Evolutionary conservation across 2,888 invertebrate species (phyloP).

Genomic region (Brachyptera putata): DNA sequence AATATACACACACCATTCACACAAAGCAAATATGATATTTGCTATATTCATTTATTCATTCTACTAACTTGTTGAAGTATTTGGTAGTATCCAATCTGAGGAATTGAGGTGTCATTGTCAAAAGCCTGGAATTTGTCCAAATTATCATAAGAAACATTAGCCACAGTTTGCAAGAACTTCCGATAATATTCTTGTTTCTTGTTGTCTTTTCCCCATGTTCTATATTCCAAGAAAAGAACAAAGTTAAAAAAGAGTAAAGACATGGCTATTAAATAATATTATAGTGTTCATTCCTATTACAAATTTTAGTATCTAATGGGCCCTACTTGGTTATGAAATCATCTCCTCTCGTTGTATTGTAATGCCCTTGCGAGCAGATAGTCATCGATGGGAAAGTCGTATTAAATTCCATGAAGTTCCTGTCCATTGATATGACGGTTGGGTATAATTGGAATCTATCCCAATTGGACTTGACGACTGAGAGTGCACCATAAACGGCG

Average conservation of each 20-base stretch:
- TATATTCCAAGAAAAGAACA: not conserved
- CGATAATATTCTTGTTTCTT: not conserved
- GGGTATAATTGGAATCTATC: constrained; percentile 9
- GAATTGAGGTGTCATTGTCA: not conserved
- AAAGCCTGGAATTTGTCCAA: not conserved
- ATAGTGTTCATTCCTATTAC: not conserved
- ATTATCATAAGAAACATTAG: constrained; percentile 4
- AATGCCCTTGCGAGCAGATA: not conserved
- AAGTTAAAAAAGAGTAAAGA: not conserved
- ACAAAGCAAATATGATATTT: too few relatives aligned
- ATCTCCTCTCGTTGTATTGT: not conserved
- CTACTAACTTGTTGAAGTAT: too few relatives aligned
- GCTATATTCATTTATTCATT: too few relatives aligned
- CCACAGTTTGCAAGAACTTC: not conserved
- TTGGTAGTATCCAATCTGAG: not conserved
- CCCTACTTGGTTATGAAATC: constrained; percentile 7
- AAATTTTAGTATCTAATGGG: too few relatives aligned
- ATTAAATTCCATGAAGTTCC: constrained; percentile 18
- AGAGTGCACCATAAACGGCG: not conserved
- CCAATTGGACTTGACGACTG: constrained; percentile 2
- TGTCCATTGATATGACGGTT: constrained; percentile 18
- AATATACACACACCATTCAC: too few relatives aligned
- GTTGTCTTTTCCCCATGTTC: not conserved
- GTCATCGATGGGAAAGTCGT: constrained; percentile 17
- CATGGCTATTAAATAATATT: not conserved